Conservation (phyloP, 2,797 vertebrate species). For the Characodon lateralis region DNA sequence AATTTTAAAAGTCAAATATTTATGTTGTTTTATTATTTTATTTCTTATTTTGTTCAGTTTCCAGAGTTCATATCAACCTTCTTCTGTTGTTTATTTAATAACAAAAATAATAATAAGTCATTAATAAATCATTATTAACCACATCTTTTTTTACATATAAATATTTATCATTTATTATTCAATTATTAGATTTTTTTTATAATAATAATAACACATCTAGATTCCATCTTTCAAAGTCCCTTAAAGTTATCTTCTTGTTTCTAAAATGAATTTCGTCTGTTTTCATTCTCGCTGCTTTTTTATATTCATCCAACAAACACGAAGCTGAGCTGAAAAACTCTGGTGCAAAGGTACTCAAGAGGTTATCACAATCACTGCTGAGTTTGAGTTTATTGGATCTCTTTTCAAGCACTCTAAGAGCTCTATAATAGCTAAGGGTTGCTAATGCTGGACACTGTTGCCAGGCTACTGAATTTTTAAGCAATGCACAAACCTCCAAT, state of each 20-base stretch:
- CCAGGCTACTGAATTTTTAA: conserved; percentile 14
- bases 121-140: too few species aligned
- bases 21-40: too few species aligned
- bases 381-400: conserved; percentile 5
- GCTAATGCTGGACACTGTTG: conserved; percentile 1
- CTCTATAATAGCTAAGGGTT: conserved; percentile 7
- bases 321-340: background rate
- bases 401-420: conserved; percentile 12
- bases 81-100: too few species aligned
- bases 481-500: conserved; percentile 10
- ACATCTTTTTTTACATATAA: too few species aligned
- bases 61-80: too few species aligned
- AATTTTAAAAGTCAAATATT: too few species aligned
- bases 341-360: background rate
- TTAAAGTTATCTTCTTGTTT: conserved; percentile 18
- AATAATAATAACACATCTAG: too few species aligned
- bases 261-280: background rate
- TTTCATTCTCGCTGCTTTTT: conserved; percentile 9
- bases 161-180: too few species aligned
- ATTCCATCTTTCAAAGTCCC: conserved; percentile 2
- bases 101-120: too few species aligned
- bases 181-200: too few species aligned
- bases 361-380: conserved; percentile 10
- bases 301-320: conserved; percentile 24
- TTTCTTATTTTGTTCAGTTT: too few species aligned